Base-by-base conservation (phyloP, 1,140 invertebrate species). In the Ganaspis sp. region DNA sequence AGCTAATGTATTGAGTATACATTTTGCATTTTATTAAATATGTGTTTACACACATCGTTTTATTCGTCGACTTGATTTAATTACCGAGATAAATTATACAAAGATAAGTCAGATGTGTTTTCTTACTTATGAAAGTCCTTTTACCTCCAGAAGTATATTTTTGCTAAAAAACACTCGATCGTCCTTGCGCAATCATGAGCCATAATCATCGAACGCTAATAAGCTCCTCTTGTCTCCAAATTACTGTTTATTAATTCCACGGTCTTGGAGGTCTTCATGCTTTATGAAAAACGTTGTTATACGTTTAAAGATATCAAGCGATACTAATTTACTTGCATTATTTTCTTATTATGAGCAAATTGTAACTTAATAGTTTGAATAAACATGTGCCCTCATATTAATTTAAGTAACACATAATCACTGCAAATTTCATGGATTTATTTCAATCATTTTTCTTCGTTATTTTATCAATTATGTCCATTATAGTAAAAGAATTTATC, bases 111-210 rank as follows among this genome's bases (percentile, higher is more conserved):
- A 54, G 53, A 54, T 54, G 21, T 54, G 53, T 64, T 64, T 64
- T 64, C 58, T 49, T 49, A 64, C 26, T 64, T 64, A 26, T 64
- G 58, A 64, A 64, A 64, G 58, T 64, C 58, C 58, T 64, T 29
- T 64, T 64, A 64, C 58, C 58, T 64, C 23, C 12, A 29, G 23
- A 34, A 29, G 26, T n/a, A 26, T 26, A 12, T 64, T 64, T 64
- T 12, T 29, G 9, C 23, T 11, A 58, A 64, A 58, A 34, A 54
- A 54, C 19, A 64, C 58, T 64, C 23, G 23, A 11, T 64, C 21
- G 21, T 64, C 54, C 54, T 64, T 64, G 54, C 54, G 54, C 26
- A 64, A 64, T 64, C 54, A 29, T 15, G 9, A 12, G n/a, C 15
- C 21, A 64, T 64, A 64, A 64, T 64, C 54, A 64, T 64, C 21